These are phyloP conservation scores for Agrochola lychnidis DNA, from an alignment of 2,888 invertebrate genomes.

Conservation along the genomic window DNA sequence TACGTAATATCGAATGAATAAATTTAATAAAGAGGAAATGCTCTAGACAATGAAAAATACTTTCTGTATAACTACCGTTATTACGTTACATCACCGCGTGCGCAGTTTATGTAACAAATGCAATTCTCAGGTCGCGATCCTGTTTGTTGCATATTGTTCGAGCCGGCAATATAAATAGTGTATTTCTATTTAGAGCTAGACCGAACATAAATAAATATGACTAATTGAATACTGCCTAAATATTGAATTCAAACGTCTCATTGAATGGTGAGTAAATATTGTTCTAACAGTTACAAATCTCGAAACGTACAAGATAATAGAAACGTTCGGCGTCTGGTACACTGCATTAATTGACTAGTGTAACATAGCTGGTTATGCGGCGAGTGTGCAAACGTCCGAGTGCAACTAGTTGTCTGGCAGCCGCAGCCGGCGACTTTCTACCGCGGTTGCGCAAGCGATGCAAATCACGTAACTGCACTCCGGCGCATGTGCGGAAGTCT, in stretches of 20 bases:
- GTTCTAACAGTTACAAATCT: conserved; percentile 45
- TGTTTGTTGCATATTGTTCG: conserved; percentile 49
- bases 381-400: conserved; percentile 82
- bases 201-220: conserved; percentile 23
- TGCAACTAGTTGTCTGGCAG: conserved; percentile 82
- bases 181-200: conserved; percentile 18
- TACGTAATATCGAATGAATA: conserved; percentile 79
- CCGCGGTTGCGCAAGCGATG: conserved; percentile 87
- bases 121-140: conserved; percentile 61
- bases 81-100: conserved; percentile 75
- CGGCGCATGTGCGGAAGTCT: conserved; percentile 87
- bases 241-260: conserved; percentile 12
- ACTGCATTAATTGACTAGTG: conserved; percentile 80
- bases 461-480: conserved; percentile 89
- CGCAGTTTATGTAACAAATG: conserved; percentile 77
- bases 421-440: conserved; percentile 86
- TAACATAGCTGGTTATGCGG: conserved; percentile 82
- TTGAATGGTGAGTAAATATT: conserved; percentile 61
- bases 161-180: conserved; percentile 8
- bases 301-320: conserved; percentile 70
- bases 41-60: conserved; percentile 89
- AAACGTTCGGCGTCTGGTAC: conserved; percentile 69
- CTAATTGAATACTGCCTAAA: conserved; percentile 29
- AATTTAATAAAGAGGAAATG: conserved; percentile 85
- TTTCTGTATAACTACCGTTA: conserved; percentile 81